Evolutionary conservation across 1,140 invertebrate species (phyloP).

Genomic region (Ganaspis sp.): DNA sequence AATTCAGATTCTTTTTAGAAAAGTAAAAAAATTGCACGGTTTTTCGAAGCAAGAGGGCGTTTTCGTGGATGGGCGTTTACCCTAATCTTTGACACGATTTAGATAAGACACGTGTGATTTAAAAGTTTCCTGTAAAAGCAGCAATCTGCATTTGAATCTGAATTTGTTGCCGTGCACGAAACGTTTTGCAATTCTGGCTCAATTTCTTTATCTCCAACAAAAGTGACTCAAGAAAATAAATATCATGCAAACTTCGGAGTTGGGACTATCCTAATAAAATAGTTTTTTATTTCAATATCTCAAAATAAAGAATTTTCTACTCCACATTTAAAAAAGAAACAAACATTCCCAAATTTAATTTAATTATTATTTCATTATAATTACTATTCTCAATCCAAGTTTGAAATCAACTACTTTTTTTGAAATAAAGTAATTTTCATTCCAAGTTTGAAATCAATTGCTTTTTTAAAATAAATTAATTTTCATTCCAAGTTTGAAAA

Average conservation of each 20-base stretch:
- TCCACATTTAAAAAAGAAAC: neutral
- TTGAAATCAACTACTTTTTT: no score
- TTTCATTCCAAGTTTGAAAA: no score
- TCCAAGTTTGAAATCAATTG: no score
- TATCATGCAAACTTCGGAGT: slow-evolving; percentile 20
- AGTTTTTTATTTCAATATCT: neutral
- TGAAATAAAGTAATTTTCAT: no score
- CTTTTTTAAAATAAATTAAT: no score
- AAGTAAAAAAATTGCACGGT: slow-evolving; percentile 28
- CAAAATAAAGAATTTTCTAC: neutral
- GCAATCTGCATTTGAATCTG: neutral
- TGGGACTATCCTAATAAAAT: neutral
- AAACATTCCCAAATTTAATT: no score
- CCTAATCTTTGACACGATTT: slow-evolving; percentile 8
- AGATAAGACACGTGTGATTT: slow-evolving; percentile 6
- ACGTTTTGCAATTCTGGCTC: neutral
- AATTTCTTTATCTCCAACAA: slow-evolving; percentile 15
- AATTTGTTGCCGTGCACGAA: neutral
- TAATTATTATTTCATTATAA: no score
- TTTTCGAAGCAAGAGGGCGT: neutral
- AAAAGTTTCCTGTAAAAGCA: neutral
- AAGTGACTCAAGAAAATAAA: slow-evolving; percentile 26
- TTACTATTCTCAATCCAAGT: no score
- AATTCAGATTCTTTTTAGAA: neutral
- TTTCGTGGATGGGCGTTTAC: slow-evolving; percentile 1